Base-by-base conservation (phyloP, 2,888 invertebrate species). In the Tachystola acroxantha region DNA sequence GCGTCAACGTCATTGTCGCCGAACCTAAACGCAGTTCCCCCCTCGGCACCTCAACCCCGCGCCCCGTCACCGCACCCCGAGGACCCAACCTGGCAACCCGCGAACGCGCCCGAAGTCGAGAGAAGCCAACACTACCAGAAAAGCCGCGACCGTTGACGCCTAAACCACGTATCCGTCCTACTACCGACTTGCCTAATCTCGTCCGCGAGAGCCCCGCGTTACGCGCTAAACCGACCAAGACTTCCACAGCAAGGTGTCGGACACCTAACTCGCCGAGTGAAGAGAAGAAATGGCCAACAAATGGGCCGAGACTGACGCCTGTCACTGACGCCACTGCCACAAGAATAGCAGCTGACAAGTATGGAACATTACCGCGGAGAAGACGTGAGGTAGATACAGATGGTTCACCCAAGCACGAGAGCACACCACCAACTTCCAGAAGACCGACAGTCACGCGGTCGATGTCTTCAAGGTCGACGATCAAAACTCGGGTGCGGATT, bases 351-450 rank as follows among this genome's bases (percentile, higher is more conserved):
- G 85, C 92, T 7, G 94, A 94, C 57, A 92, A 93, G 50, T 94
- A 93, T 54, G 94, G 92, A 6, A 95, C 95, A 0, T 67, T 95
- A 27, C 95, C 95, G 0, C 88, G 95, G 25, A 88, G 94, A 37
- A 87, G 91, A 43, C 91, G 92, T 49, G 92, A 92, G 35, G 90
- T 89, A 46, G 90, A 90, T 1, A 85, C 89, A 2, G 91, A 90
- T 42, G 87, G 88, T 40, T 87, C 86, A 30, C 89, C 78, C 7
- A 86, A 78, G 45, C 74, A 84, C 50, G 77, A 77, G 39, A 63
- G 50, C 27, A 71, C 74, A 4, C 79, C 82, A 10, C 79, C 81
- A 1, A 40, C 70, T 0, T 68, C 80, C 3, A 64, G 81, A 32
- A 64, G 85, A 5, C 81, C 85, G 0, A 77, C 85, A 2, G 65